Percentiles rank a stretch among this genome's conserved stretches.
These are phyloP conservation scores for Schizopygopsis malacanthus DNA, from an alignment of 2,797 vertebrate species.

Conservation along the genomic window DNA sequence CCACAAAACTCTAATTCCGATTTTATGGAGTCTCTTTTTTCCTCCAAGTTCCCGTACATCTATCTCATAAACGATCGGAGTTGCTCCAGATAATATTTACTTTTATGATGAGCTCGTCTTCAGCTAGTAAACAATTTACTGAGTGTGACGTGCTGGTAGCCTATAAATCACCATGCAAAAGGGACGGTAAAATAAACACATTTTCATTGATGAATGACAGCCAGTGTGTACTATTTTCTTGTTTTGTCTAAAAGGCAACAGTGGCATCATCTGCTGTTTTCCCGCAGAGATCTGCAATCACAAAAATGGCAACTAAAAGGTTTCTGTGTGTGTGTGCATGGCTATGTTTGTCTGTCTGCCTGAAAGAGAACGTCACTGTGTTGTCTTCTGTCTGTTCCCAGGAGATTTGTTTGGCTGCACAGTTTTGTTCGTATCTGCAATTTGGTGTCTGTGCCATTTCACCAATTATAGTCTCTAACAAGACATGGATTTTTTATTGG, in stretches of 20 bases:
- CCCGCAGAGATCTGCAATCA: conserved; percentile 64
- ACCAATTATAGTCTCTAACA: background rate
- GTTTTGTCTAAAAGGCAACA: conserved; percentile 74
- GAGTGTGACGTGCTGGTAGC: conserved; percentile 41
- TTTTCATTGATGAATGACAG: conserved; percentile 76
- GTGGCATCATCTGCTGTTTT: conserved; percentile 83
- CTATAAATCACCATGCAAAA: conserved; percentile 81
- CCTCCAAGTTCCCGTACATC: background rate
- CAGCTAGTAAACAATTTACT: conserved; percentile 70
- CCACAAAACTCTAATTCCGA: background rate
- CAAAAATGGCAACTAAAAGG: conserved; percentile 55
- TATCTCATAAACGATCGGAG: conserved; percentile 16
- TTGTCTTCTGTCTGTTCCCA: conserved; percentile 35
- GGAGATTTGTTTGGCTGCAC: conserved; percentile 54
- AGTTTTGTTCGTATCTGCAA: background rate
- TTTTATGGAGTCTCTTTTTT: background rate
- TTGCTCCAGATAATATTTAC: conserved; percentile 71
- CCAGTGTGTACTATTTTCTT: conserved; percentile 70
- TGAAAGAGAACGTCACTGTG: conserved; percentile 12
- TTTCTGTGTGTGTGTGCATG: conserved; percentile 42
- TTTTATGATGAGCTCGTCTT: conserved; percentile 64
- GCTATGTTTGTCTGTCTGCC: conserved; percentile 31
- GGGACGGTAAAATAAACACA: conserved; percentile 74
- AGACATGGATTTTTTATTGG: background rate
- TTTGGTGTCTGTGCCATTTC: conserved; percentile 13